phyloP scores from a whole-genome alignment of 2,888 invertebrate species.

The Sminthurides aquaticus region DNA sequence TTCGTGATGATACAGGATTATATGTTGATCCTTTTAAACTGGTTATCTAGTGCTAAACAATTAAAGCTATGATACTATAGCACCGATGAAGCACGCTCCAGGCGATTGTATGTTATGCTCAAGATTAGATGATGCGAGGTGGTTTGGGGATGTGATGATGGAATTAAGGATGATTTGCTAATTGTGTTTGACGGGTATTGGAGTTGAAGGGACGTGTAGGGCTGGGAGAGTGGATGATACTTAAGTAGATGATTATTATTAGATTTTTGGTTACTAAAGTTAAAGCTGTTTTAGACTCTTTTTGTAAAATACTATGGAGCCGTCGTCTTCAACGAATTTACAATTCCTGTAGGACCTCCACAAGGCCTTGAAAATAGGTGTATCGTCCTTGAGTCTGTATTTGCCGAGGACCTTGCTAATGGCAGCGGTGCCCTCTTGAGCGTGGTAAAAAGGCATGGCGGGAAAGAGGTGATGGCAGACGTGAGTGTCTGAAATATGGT shows the following conservation, averaged over 20 bases:
- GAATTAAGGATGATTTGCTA: neutral
- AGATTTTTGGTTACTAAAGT: neutral
- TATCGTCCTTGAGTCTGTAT: constrained; percentile 12
- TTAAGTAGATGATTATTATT: neutral
- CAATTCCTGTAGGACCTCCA: constrained; percentile 14
- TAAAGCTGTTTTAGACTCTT: constrained; percentile 15
- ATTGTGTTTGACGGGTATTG: neutral
- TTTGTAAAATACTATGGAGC: constrained; percentile 13
- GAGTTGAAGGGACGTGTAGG: neutral
- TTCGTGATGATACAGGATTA: too few relatives aligned
- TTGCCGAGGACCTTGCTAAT: constrained; percentile 13
- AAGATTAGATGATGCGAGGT: too few relatives aligned
- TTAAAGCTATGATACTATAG: neutral
- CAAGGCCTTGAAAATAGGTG: constrained; percentile 13
- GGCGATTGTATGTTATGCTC: too few relatives aligned
- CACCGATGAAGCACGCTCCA: too few relatives aligned
- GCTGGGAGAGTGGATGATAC: neutral
- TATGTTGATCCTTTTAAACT: too few relatives aligned
- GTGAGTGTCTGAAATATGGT: neutral
- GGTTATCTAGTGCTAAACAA: neutral
- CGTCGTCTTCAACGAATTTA: constrained; percentile 17
- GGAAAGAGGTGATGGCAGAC: constrained; percentile 3
- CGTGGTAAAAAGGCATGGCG: constrained; percentile 15
- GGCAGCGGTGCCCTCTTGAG: constrained; percentile 8
- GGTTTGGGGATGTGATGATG: too few relatives aligned